phyloP scores from a whole-genome alignment of 2,888 invertebrate species.

The Dryobota labecula region DNA sequence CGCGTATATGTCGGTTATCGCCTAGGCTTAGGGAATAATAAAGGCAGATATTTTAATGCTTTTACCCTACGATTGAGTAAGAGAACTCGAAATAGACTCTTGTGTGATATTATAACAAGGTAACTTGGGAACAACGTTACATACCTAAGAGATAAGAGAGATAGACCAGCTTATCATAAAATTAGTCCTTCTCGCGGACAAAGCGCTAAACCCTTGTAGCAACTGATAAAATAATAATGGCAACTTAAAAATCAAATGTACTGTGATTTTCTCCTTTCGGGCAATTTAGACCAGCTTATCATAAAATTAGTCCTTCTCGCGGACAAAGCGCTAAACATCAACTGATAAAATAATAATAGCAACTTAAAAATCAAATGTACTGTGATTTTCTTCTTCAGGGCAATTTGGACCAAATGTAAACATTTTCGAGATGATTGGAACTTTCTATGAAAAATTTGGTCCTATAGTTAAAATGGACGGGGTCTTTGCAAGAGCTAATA shows the following conservation, averaged over 20 bases:
- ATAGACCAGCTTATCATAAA: too few relatives aligned
- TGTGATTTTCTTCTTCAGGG: conserved; percentile 71
- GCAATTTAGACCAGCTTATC: conserved; percentile 71
- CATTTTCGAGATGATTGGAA: conserved; percentile 72
- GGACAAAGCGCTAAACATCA: background rate
- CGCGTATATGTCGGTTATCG: too few relatives aligned
- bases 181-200: too few relatives aligned
- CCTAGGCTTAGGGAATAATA: background rate
- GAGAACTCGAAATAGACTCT: background rate
- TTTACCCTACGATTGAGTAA: background rate
- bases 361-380: background rate
- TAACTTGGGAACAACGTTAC: background rate
- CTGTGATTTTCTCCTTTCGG: conserved; percentile 71
- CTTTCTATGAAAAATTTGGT: conserved; percentile 77
- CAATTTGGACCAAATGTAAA: conserved; percentile 76
- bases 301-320: background rate
- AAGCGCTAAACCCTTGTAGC: too few relatives aligned
- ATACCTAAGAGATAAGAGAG: too few relatives aligned
- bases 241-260: background rate
- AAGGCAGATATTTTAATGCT: background rate
- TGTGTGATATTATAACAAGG: background rate
- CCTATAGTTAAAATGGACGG: conserved; percentile 81
- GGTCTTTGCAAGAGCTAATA: conserved; percentile 75
- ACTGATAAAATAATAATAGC: background rate
- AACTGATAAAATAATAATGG: background rate